phyloP scores from a whole-genome alignment of 1,140 invertebrate genomes.

The Hesperophylax magnus region DNA sequence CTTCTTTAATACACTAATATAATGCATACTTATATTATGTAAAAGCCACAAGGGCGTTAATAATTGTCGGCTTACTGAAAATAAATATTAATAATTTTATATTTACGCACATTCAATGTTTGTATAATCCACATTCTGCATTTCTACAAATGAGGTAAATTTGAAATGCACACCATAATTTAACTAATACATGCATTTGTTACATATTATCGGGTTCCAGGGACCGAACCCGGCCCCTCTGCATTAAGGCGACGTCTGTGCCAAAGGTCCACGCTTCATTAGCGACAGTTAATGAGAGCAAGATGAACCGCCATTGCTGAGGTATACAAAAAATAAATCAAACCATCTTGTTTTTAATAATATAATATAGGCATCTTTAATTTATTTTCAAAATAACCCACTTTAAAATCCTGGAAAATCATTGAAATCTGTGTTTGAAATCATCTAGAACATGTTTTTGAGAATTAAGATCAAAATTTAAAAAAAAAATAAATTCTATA shows the following conservation, averaged over 20 bases:
- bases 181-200: constrained; percentile 21
- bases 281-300: constrained; percentile 67
- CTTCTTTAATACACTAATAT: no score
- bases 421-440: no score
- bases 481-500: no score
- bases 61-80: background rate
- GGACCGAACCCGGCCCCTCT: constrained; percentile 1
- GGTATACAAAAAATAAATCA: constrained; percentile 10
- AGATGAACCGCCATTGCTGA: constrained; percentile 22
- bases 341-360: no score
- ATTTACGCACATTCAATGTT: constrained; percentile 22
- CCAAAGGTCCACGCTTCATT: constrained; percentile 70
- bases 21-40: no score
- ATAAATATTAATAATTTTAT: background rate
- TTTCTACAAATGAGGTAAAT: constrained; percentile 43
- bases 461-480: no score
- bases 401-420: no score
- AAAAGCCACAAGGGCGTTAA: no score
- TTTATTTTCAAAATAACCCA: no score
- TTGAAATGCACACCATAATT: constrained; percentile 23
- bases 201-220: constrained; percentile 6
- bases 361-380: no score
- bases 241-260: constrained; percentile 40
- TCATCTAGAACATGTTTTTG: no score
- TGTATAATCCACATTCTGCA: background rate